Percentiles rank a stretch among this genome's conserved stretches.
Conservation (phyloP, 2,113 vertebrate species). For the Phrynosoma platyrhinos region DNA sequence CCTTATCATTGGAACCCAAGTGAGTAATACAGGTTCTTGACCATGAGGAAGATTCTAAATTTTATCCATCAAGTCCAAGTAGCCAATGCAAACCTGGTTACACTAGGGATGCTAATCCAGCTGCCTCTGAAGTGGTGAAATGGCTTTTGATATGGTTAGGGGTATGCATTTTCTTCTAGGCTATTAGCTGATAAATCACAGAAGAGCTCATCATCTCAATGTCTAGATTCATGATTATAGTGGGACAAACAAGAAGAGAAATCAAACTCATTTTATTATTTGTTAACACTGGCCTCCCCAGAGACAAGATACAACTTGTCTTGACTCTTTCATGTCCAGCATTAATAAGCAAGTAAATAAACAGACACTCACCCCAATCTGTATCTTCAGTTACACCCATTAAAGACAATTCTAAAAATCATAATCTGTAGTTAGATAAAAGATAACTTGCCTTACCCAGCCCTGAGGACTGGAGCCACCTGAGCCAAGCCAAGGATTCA, state of each 20-base stretch:
- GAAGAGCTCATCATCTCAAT: background rate
- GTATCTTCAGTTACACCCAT: background rate
- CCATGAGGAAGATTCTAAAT: too few relatives aligned
- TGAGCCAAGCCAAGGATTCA: background rate
- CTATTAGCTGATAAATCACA: background rate
- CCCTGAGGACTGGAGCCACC: background rate
- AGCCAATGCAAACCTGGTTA: background rate
- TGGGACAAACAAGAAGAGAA: background rate
- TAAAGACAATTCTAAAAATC: constrained; percentile 1
- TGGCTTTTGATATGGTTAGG: background rate
- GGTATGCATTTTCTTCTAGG: background rate
- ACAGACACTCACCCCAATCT: background rate
- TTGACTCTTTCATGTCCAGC: background rate
- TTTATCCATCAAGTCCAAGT: too few relatives aligned
- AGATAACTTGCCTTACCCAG: background rate
- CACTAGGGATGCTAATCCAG: background rate
- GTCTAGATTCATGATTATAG: background rate
- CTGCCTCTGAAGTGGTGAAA: too few relatives aligned
- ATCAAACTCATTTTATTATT: background rate
- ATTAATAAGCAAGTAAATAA: background rate
- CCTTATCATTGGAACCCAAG: background rate
- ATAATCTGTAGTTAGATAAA: background rate
- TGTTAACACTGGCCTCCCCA: background rate
- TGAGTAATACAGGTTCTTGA: too few relatives aligned
- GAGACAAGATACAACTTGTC: background rate